Evolutionary conservation across 2,888 invertebrate species (phyloP), one percentile per base, ranked within the genome.

Genomic region (Gonocerus acuteangulatus): DNA sequence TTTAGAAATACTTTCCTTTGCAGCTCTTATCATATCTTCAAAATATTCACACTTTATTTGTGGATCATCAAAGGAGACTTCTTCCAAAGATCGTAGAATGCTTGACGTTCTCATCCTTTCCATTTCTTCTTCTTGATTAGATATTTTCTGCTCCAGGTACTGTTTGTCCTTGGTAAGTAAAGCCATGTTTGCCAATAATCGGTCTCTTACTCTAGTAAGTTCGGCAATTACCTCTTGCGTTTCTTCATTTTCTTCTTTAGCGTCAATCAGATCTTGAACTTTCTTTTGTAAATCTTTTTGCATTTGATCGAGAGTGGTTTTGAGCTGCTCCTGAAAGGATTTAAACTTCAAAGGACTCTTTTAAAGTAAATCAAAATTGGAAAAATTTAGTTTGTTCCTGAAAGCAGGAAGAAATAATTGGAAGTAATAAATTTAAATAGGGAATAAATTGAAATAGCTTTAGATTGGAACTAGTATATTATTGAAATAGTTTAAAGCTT

Each of bases 1-100:
- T 27, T 62, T 56, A 4, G 19, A 19, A 15, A 64, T 49, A 18
- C 23, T 34, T 13, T 59, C 36, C 34, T 32, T 18, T n/a, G 60
- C 52, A 13, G 39, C 47, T 22, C 52, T 27, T 2, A 63, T 34
- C 9, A 52, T 47, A 15, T 65, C 65, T 22, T 65, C 62, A 39
- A 65, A 36, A 48, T 63, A 65, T n/a, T 61, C 62, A 36, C 65
- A 65, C 23, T 45, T 34, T 1, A 56, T 48, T 36, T 62, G 62
- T n/a, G 58, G 52, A 44, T 65, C 62, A 2, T 57, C 44, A 3
- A 60, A 22, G 19, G 16, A 34, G 7, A 48, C 21, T 39, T 48
- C 48, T 11, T 48, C 59, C 22, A 48, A 18, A 36, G 27, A 44
- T 32, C 27, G 36, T 27, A 59, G 18, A n/a, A 48, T 19, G 6